Evolutionary conservation across 37 sponge, comb jelly and placozoan genomes (phyloP).

Genomic region (Cladorhizidae sp.): DNA sequence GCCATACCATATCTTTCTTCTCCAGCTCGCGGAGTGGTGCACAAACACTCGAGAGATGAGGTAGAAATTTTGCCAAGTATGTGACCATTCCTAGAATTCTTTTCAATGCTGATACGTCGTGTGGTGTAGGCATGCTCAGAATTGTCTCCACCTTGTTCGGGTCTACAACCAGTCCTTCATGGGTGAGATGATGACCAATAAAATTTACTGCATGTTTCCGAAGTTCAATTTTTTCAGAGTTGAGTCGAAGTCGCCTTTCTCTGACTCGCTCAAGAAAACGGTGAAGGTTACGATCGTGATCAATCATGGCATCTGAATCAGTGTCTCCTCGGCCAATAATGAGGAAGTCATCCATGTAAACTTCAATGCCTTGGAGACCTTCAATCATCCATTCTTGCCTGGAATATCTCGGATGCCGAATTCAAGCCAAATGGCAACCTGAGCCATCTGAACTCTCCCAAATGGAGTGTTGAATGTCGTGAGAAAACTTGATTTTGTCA

Average conservation of each 20-base stretch:
- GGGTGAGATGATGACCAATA: slow-evolving; percentile 5
- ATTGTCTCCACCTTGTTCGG: slow-evolving; percentile 36
- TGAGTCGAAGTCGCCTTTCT: slow-evolving; percentile 20
- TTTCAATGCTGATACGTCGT: slow-evolving; percentile 33
- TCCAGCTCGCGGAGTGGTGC: slow-evolving; percentile 11
- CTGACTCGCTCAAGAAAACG: slow-evolving; percentile 28
- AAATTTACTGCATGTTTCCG: background rate
- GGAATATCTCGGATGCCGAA: no score
- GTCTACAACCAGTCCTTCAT: slow-evolving; percentile 16
- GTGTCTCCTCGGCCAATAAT: slow-evolving; percentile 41
- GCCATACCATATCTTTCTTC: slow-evolving; percentile 10
- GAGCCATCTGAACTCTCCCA: slow-evolving; percentile 48
- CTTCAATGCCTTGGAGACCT: slow-evolving; percentile 49
- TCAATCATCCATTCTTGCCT: slow-evolving; percentile 49
- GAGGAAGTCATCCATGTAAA: slow-evolving; percentile 49
- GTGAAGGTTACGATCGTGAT: slow-evolving; percentile 21
- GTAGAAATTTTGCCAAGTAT: slow-evolving; percentile 62
- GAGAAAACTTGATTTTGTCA: slow-evolving; percentile 47
- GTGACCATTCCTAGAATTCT: slow-evolving; percentile 36
- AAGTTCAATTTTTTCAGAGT: slow-evolving; percentile 25
- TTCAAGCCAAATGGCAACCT: slow-evolving; percentile 52
- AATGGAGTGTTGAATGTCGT: slow-evolving; percentile 69
- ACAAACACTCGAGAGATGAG: slow-evolving; percentile 24
- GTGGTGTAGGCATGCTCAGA: slow-evolving; percentile 49
- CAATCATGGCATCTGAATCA: background rate